Base-by-base conservation (phyloP, 2,888 invertebrate species). In the Mermis nigrescens region DNA sequence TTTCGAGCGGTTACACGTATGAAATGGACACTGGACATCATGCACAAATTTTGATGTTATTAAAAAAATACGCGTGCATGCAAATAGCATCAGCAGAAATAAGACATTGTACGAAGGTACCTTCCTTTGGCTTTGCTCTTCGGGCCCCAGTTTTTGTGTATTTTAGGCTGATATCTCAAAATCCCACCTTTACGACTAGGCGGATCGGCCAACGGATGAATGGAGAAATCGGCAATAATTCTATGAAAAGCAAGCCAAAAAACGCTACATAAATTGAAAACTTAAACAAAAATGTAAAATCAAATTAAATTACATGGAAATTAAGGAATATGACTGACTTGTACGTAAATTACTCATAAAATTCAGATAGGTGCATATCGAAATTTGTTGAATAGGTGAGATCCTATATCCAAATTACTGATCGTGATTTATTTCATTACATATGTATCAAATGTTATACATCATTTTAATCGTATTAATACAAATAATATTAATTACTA, bases 141-240 rank as follows among this genome's bases (percentile, higher is more conserved):
- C 31, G 70, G 70, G 4, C 70, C 70, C 68, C 69, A 69, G 59
- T 71, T 70, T 58, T 68, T 69, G n/a, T 70, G 70, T 61, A 57
- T 24, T 24, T 60, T 55, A 3, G 55, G 65, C 58, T 70, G 71
- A 62, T 67, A 72, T 26, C 71, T 64, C 28, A 71, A 64, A 54
- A 70, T 56, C 52, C 66, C 64, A 29, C 66, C 66, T 19, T 59
- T 61, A 55, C 65, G 64, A 53, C 66, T 66, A 46, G 64, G 63
- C 2, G 63, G 61, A 22, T 65, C 64, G 12, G 69, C 68, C 28
- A 63, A 60, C 22, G 68, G 65, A 57, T 71, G 66, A 4, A 63
- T 59, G 1, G 60, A 61, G 63, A 70, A 70, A 57, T 67, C 64
- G 60, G 55, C 46, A 7, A 26, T 29, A 7, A 55, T 45, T 29